These are phyloP conservation scores for Arbacia lixula DNA, from an alignment of 53 echinoderm and acorn worm genomes.

Conservation along the genomic window DNA sequence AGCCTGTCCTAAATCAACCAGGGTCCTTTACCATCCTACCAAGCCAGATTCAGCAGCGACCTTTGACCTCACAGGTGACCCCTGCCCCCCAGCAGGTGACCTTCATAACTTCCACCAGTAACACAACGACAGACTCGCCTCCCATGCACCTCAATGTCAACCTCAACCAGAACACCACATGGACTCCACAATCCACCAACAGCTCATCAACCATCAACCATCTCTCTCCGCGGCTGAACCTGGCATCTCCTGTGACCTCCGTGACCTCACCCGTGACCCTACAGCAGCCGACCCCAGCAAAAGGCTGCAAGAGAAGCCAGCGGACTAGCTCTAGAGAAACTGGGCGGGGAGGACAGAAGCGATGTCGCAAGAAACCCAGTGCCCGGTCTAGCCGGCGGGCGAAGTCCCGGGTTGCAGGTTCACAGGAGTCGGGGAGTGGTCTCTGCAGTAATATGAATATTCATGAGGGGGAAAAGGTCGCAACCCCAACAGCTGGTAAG, in stretches of 20 bases:
- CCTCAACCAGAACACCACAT: not conserved
- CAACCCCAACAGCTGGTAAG: too few species aligned
- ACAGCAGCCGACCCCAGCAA: too few species aligned
- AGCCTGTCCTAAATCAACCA: not conserved
- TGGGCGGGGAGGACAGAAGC: too few species aligned
- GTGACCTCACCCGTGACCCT: conserved; percentile 27
- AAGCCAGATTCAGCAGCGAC: conserved; percentile 8
- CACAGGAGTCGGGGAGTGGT: too few species aligned
- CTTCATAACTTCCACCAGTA: not conserved
- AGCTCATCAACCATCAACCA: conserved; percentile 12
- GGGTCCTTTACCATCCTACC: not conserved
- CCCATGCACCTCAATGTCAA: not conserved
- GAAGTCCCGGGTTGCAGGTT: too few species aligned
- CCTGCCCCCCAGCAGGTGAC: not conserved
- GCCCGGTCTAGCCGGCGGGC: too few species aligned
- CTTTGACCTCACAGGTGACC: conserved; percentile 22
- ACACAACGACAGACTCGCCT: not conserved
- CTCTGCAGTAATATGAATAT: too few species aligned
- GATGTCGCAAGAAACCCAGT: too few species aligned
- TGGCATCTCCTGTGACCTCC: not conserved
- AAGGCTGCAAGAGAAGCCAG: too few species aligned
- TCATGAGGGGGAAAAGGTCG: too few species aligned
- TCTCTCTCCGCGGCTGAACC: conserved; percentile 23
- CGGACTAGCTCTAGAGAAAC: too few species aligned
- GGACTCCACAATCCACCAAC: not conserved